Evolutionary conservation across 2,888 invertebrate genomes (phyloP), one percentile per base, ranked within the genome.

Genomic region (Sesamia inferens): DNA sequence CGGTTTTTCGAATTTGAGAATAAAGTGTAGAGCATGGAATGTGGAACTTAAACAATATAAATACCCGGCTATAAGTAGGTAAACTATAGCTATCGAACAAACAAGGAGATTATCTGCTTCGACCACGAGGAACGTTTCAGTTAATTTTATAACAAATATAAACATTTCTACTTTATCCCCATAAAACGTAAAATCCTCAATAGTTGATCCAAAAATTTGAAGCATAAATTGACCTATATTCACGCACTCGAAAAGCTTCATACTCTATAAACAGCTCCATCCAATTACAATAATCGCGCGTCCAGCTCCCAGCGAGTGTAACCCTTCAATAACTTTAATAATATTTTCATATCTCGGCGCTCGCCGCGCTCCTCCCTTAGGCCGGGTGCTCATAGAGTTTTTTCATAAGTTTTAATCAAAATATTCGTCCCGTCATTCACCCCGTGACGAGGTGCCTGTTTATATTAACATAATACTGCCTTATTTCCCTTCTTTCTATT

Each of bases 341-440:
- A 85, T 82, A 86, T 85, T 83, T 83, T 81, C 81, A 76, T 79
- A 79, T 79, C 73, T 76, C 48, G 16, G 39, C 22, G 44, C 63
- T 61, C 85, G 82, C 85, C 51, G 42, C 24, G 51, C 63, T 55
- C 69, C 24, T 82, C 65, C 55, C 71, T 76, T 76, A 57, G 58
- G 58, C 83, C 82, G 67, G 69, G 64, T 67, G 82, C 71, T 66
- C 88, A 86, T 87, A 89, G 90, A 89, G 88, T 88, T 89, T 89
- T 91, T 90, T 89, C 88, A 88, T 90, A 92, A 91, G 90, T 91
- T 92, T 92, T 92, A 92, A 92, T 92, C 89, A 92, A 92, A 92
- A 92, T 91, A 92, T 90, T 89, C 88, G 86, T 79, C 86, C 83
- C 85, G 81, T 82, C 85, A 83, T 81, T 82, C 82, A 76, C 68